phyloP scores from a whole-genome alignment of 2,888 invertebrate species.

The Andrena fulva region DNA sequence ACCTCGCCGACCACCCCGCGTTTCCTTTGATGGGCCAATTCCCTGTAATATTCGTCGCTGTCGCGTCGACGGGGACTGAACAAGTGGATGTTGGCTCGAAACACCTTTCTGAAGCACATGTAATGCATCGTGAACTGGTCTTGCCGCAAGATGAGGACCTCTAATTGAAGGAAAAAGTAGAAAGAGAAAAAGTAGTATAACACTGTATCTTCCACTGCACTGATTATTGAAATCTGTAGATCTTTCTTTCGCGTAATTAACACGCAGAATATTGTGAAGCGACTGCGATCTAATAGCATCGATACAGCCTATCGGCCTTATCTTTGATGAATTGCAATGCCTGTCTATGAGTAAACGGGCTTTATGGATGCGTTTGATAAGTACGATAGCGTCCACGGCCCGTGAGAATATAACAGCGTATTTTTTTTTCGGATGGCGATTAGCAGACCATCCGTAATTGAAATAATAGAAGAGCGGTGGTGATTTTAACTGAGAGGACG shows the following conservation, averaged over 20 bases:
- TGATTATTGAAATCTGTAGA: not conserved
- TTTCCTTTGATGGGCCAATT: conserved; percentile 67
- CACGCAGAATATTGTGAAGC: conserved; percentile 3
- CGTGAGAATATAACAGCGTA: not conserved
- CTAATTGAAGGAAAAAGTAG: not conserved
- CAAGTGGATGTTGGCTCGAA: not conserved
- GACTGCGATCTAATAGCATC: conserved; percentile 22
- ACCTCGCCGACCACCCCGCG: conserved; percentile 71
- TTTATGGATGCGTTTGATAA: conserved; percentile 39
- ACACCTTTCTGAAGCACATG: conserved; percentile 18
- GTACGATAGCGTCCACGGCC: not conserved
- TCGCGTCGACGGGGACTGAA: not conserved
- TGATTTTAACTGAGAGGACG: too few species aligned
- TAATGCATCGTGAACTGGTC: conserved; percentile 34
- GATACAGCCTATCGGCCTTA: conserved; percentile 36
- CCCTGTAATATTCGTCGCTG: conserved; percentile 62
- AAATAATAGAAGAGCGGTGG: too few species aligned
- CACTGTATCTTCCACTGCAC: too few species aligned
- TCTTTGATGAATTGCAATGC: conserved; percentile 31
- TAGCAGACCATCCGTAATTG: not conserved
- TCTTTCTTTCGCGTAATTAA: not conserved
- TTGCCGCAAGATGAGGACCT: not conserved
- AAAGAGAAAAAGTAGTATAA: too few species aligned
- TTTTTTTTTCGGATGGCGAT: conserved; percentile 18
- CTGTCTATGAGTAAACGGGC: not conserved